Evolutionary conservation across 2,888 invertebrate genomes (phyloP).

Genomic region (Corythucha ciliata): DNA sequence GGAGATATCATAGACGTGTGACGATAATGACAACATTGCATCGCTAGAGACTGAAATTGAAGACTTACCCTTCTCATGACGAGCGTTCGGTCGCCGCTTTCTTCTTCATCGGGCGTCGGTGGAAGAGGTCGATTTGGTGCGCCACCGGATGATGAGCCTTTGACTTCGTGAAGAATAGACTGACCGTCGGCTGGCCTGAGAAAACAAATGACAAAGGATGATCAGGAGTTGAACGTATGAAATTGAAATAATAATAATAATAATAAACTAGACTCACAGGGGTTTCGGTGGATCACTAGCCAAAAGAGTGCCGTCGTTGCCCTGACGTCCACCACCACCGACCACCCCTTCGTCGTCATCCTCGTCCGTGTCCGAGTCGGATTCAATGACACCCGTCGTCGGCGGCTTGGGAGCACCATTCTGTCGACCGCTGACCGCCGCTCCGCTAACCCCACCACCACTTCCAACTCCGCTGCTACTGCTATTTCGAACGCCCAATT

Average conservation of each 20-base stretch:
- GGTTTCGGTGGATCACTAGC: constrained; percentile 96
- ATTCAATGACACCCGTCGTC: constrained; percentile 34
- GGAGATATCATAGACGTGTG: too few relatives aligned
- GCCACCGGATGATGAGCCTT: constrained; percentile 47
- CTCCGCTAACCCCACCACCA: constrained; percentile 15
- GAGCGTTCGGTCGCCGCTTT: constrained; percentile 76
- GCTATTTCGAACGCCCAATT: constrained; percentile 64
- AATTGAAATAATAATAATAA: constrained; percentile 24
- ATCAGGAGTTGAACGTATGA: constrained; percentile 12
- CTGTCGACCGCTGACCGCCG: constrained; percentile 11
- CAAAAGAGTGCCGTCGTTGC: constrained; percentile 87
- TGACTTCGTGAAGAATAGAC: constrained; percentile 35
- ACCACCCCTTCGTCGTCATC: constrained; percentile 41
- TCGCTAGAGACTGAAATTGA: neutral
- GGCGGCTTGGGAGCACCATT: constrained; percentile 28
- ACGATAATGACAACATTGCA: too few relatives aligned
- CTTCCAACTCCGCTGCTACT: constrained; percentile 15
- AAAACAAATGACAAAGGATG: constrained; percentile 45
- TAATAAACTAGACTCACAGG: constrained; percentile 50
- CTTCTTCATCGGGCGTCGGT: constrained; percentile 89
- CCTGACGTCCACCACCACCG: constrained; percentile 38
- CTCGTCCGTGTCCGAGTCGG: constrained; percentile 55
- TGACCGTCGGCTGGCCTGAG: constrained; percentile 45
- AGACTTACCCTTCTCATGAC: constrained; percentile 82
- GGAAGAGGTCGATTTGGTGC: constrained; percentile 88